These are phyloP conservation scores for Stramonita haemastoma DNA, from an alignment of 2,888 invertebrate genomes.

Conservation along the genomic window DNA sequence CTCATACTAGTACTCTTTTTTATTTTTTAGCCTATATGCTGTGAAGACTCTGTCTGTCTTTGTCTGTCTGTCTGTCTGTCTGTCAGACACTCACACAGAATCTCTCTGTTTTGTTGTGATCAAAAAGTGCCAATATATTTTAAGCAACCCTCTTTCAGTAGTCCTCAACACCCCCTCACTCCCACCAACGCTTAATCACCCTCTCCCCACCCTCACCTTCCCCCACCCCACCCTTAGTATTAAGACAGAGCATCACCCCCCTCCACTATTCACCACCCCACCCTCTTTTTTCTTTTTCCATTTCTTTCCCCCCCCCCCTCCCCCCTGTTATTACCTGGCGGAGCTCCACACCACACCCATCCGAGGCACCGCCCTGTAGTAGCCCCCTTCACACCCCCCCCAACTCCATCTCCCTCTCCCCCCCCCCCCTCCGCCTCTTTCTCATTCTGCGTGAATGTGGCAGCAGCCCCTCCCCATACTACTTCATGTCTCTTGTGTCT, in stretches of 20 bases:
- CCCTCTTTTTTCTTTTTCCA: not conserved
- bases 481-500: too few relatives aligned
- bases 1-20: too few relatives aligned
- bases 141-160: not conserved
- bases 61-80: not conserved
- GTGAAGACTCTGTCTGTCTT: too few relatives aligned
- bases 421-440: too few relatives aligned
- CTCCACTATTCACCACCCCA: too few relatives aligned
- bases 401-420: not conserved
- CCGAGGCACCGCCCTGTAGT: not conserved
- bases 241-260: too few relatives aligned
- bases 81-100: not conserved
- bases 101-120: too few relatives aligned
- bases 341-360: not conserved
- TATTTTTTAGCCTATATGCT: too few relatives aligned
- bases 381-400: not conserved
- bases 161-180: not conserved
- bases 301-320: not conserved
- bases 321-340: slow-evolving; percentile 5
- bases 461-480: not conserved
- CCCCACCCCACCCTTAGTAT: too few relatives aligned
- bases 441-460: too few relatives aligned
- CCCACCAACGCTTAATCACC: not conserved
- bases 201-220: not conserved
- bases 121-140: too few relatives aligned